These are phyloP conservation scores for Oxytorus armatus DNA, from an alignment of 2,888 invertebrate species.

Conservation along the genomic window DNA sequence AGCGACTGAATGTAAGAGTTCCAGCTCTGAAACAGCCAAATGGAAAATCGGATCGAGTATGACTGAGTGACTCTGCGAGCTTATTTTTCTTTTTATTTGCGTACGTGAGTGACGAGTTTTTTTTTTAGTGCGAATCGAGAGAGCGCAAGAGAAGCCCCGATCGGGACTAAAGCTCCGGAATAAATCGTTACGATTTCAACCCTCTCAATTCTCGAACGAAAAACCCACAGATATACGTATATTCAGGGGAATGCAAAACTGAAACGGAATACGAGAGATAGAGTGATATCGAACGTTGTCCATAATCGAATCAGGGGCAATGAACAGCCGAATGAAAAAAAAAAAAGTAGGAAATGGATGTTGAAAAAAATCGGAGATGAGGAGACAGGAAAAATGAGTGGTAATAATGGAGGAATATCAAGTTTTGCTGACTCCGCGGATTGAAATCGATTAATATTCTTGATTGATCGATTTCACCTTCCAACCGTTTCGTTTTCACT, in stretches of 20 bases:
- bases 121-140: conserved; percentile 17
- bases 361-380: neutral
- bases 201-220: conserved; percentile 36
- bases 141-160: conserved; percentile 47
- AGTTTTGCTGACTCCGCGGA: conserved; percentile 37
- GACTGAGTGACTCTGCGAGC: conserved; percentile 52
- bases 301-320: conserved; percentile 54
- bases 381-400: neutral
- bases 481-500: conserved; percentile 11
- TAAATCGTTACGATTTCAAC: conserved; percentile 64
- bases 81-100: neutral
- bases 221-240: neutral
- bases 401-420: conserved; percentile 11
- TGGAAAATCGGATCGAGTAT: conserved; percentile 58
- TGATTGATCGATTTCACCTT: conserved; percentile 42
- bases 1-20: conserved; percentile 20
- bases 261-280: conserved; percentile 26
- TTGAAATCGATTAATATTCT: conserved; percentile 19
- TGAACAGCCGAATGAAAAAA: neutral
- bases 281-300: conserved; percentile 35
- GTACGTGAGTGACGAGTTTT: conserved; percentile 21
- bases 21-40: conserved; percentile 30
- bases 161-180: conserved; percentile 59
- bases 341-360: conserved; percentile 2
- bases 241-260: neutral